Percentiles rank a stretch among this genome's conserved stretches.
Evolutionary conservation across 2,888 invertebrate genomes (phyloP).

Genomic region (Mongoloraphidia duomilia): DNA sequence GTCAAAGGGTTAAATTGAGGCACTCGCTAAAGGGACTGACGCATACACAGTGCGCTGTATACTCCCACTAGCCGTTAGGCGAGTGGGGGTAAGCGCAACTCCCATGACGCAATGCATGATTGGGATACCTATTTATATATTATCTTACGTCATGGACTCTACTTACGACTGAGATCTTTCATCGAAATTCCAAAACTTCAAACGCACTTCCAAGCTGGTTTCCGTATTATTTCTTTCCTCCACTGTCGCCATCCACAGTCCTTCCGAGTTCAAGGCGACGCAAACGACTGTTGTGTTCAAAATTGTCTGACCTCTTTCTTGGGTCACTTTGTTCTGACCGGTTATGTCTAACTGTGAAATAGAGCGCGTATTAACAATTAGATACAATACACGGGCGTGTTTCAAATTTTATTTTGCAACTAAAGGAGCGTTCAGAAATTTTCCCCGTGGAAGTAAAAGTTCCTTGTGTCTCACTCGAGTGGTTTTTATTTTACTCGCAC

Average conservation of each 20-base stretch:
- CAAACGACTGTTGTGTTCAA: conserved; percentile 50
- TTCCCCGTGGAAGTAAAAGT: too few relatives aligned
- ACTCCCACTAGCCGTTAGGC: too few relatives aligned
- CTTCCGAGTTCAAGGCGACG: conserved; percentile 49
- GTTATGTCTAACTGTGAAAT: conserved; percentile 50
- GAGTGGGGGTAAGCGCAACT: too few relatives aligned
- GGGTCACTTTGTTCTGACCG: conserved; percentile 50
- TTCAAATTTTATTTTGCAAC: background rate
- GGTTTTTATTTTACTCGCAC: too few relatives aligned
- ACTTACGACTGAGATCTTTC: conserved; percentile 41
- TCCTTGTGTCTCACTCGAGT: too few relatives aligned
- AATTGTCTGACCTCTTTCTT: conserved; percentile 41
- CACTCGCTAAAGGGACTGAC: too few relatives aligned
- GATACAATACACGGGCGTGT: background rate
- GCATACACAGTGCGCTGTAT: too few relatives aligned
- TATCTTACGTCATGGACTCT: background rate
- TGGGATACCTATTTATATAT: too few relatives aligned
- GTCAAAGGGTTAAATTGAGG: too few relatives aligned
- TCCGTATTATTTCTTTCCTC: conserved; percentile 45
- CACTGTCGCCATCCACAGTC: conserved; percentile 60
- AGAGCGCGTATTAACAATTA: conserved; percentile 2
- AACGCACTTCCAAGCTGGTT: conserved; percentile 42
- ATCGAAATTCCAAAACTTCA: conserved; percentile 64
- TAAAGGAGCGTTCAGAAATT: too few relatives aligned
- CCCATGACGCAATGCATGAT: too few relatives aligned